Conservation (phyloP, 2,113 vertebrate genomes). For the Lepidothrix coronata region DNA sequence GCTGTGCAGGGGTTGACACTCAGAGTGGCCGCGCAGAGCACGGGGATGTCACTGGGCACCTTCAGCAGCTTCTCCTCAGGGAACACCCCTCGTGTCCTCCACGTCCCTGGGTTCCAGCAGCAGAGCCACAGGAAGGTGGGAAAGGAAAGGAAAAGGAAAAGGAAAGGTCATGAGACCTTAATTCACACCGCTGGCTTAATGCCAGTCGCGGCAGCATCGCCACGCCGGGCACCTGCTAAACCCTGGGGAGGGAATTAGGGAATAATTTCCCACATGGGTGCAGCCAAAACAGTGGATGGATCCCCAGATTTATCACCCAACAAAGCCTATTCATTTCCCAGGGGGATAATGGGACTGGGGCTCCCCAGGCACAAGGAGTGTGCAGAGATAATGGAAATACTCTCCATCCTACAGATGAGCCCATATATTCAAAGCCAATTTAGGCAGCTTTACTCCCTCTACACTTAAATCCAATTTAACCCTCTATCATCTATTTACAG, state of each 20-base stretch:
- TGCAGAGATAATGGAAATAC: not conserved
- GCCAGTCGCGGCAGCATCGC: rapidly evolving
- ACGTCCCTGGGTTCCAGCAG: conserved; percentile 80
- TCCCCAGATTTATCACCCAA: not conserved
- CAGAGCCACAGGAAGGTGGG: not conserved
- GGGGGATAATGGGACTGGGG: not conserved
- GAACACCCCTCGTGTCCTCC: conserved; percentile 83
- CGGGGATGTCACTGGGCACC: conserved; percentile 82
- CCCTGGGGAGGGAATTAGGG: too few relatives aligned
- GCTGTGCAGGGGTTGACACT: conserved; percentile 94
- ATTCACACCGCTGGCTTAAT: rapidly evolving
- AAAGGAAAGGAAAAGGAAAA: not conserved
- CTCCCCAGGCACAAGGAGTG: not conserved
- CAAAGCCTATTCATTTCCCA: not conserved
- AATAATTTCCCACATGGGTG: rapidly evolving
- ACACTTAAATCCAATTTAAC: not conserved
- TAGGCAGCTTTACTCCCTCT: not conserved
- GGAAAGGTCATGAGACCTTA: not conserved
- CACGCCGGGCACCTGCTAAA: rapidly evolving
- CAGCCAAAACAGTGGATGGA: not conserved
- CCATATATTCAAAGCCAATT: not conserved
- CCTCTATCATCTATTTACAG: not conserved
- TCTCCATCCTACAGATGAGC: not conserved
- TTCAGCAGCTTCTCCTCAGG: conserved; percentile 73
- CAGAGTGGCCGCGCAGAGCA: conserved; percentile 88